phyloP scores from a whole-genome alignment of 1,140 invertebrate species.

The Hestina assimilis region DNA sequence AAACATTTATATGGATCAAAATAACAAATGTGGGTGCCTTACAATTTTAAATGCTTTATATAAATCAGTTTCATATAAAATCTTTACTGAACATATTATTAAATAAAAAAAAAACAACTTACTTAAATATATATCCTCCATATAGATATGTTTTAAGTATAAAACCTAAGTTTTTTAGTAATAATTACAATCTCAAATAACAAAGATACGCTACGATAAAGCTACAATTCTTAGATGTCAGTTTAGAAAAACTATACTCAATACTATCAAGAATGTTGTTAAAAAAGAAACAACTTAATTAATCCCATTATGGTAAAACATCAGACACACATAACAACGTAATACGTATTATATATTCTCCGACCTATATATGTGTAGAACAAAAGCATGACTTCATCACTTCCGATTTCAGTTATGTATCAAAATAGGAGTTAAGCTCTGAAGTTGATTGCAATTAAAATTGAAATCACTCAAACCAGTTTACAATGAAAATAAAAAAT shows the following conservation, averaged over 20 bases:
- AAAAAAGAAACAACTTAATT: not conserved
- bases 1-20: too few relatives aligned
- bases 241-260: not conserved
- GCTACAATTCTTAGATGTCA: not conserved
- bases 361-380: constrained; percentile 8
- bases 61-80: too few relatives aligned
- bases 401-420: not conserved
- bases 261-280: not conserved
- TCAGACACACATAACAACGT: not conserved
- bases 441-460: not conserved
- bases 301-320: constrained; percentile 5
- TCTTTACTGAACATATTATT: too few relatives aligned
- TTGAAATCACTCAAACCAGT: not conserved
- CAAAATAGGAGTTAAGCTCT: not conserved
- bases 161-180: too few relatives aligned
- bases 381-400: constrained; percentile 5
- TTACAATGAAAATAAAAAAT: not conserved
- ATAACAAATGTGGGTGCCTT: too few relatives aligned
- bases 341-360: not conserved
- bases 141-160: too few relatives aligned
- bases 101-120: too few relatives aligned
- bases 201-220: not conserved
- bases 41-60: too few relatives aligned
- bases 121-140: too few relatives aligned
- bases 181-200: not conserved